Conservation (phyloP, 2,113 vertebrate genomes). For the Sorex fumeus region DNA sequence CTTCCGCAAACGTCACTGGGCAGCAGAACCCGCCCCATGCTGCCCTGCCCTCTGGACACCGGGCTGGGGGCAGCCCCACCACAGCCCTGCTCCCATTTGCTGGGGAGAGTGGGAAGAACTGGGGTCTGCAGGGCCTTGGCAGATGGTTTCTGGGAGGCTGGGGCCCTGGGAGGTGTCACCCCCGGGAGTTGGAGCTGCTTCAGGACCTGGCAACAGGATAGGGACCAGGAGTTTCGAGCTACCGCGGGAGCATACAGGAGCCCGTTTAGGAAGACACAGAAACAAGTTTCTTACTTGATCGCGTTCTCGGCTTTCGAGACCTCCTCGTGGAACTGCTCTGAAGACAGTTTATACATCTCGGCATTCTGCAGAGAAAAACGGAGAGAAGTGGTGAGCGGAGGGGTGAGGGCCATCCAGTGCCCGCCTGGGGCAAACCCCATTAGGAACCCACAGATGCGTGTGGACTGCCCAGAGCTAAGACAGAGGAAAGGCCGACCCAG, state of each 20-base stretch:
- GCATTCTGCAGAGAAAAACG: conserved; percentile 90
- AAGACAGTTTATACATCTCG: conserved; percentile 93
- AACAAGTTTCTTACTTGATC: conserved; percentile 91
- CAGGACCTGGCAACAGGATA: conserved; percentile 59
- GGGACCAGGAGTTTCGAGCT: conserved; percentile 40
- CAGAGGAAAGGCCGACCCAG: background rate
- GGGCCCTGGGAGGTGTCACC: too few species aligned
- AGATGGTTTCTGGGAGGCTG: too few species aligned
- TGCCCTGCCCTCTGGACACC: background rate
- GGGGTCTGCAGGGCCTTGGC: too few species aligned
- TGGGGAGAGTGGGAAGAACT: background rate
- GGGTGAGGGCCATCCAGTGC: background rate
- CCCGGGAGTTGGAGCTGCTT: conserved; percentile 28
- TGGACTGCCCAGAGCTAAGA: conserved; percentile 2
- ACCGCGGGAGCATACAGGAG: background rate
- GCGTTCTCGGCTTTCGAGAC: conserved; percentile 90
- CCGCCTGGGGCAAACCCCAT: fast-evolving
- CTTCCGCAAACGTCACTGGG: background rate
- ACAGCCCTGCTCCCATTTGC: background rate
- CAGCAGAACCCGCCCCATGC: background rate
- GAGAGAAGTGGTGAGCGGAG: conserved; percentile 66
- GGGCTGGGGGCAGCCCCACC: background rate
- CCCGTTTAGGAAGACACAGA: conserved; percentile 63
- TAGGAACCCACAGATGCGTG: background rate
- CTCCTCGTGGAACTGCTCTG: conserved; percentile 93